Base-by-base conservation (phyloP, 2,888 invertebrate genomes). In the Tinea semifulvella region DNA sequence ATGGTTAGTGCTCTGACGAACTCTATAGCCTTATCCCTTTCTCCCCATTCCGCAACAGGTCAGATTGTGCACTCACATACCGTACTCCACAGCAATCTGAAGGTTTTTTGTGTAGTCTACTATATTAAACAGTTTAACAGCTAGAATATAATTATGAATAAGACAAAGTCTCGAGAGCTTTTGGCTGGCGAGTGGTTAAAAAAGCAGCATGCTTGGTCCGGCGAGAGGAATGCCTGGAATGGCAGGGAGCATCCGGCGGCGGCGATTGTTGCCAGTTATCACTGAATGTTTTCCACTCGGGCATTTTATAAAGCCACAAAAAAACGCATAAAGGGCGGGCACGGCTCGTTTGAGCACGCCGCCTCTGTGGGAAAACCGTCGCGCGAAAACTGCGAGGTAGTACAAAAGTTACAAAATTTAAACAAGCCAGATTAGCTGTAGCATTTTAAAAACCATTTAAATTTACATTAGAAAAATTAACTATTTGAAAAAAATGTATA, bases 221-320 rank as follows among this genome's bases (percentile, higher is more conserved):
- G 63, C 58, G 61, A 47, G 60, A 59, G 75, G 75, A 64, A 81
- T 79, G 79, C 69, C 68, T 52, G 79, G 80, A 77, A 80, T 80
- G 79, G 61, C 60, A 63, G 67, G 65, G 70, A 66, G 76, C 77
- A 76, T 80, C 80, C 82, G 79, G 68, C 79, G 75, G 76, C 77
- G 68, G 69, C 80, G 80, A 79, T 79, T 80, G 77, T 80, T 76
- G 67, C 77, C 77, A 76, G 80, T 77, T 80, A 80, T 80, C 79
- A 79, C 80, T 76, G 80, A 75, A 76, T 79, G 77, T 77, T 80
- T 77, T 79, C 71, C 76, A 73, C 70, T 60, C 69, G 68, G 64
- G 75, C 69, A 77, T 80, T 77, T 74, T 74, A 72, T 75, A 71
- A 64, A 64, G 73, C 67, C 68, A 74, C 76, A 79, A 79, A 80